Conservation (phyloP, 2,113 vertebrate species). For the Pelvicachromis taeniatus region DNA sequence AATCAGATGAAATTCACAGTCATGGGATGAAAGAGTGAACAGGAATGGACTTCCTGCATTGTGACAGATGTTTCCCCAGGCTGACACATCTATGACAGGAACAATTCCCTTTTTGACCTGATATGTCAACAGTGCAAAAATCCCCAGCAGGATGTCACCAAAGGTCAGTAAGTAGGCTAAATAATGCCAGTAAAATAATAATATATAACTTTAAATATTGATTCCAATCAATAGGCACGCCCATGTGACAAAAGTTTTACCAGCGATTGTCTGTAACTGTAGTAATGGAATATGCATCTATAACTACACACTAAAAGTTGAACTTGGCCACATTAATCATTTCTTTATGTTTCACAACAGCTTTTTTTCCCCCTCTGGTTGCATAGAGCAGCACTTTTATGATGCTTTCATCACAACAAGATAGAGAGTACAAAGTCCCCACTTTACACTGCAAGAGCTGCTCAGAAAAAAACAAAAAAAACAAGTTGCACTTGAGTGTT, state of each 20-base stretch:
- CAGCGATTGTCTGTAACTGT: background rate
- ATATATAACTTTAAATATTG: background rate
- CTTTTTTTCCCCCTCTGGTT: background rate
- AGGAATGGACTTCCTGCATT: constrained; percentile 13
- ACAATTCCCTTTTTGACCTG: background rate
- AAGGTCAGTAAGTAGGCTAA: background rate
- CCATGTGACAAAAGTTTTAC: background rate
- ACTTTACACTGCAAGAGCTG: background rate
- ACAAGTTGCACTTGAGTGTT: background rate
- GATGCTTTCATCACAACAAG: constrained; percentile 35
- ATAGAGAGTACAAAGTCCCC: constrained; percentile 67
- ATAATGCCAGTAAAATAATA: background rate
- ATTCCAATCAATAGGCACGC: background rate
- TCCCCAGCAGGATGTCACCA: background rate
- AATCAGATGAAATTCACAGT: background rate
- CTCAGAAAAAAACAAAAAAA: background rate
- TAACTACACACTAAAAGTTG: background rate
- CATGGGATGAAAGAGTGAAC: background rate
- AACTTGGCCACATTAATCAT: background rate
- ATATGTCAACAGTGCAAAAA: constrained; percentile 6
- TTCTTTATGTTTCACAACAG: constrained; percentile 33
- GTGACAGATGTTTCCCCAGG: background rate
- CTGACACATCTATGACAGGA: background rate
- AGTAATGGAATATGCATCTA: background rate
- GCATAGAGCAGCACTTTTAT: constrained; percentile 47